These are phyloP conservation scores for Enoplosus armatus DNA, from an alignment of 2,797 vertebrate species.

Conservation along the genomic window DNA sequence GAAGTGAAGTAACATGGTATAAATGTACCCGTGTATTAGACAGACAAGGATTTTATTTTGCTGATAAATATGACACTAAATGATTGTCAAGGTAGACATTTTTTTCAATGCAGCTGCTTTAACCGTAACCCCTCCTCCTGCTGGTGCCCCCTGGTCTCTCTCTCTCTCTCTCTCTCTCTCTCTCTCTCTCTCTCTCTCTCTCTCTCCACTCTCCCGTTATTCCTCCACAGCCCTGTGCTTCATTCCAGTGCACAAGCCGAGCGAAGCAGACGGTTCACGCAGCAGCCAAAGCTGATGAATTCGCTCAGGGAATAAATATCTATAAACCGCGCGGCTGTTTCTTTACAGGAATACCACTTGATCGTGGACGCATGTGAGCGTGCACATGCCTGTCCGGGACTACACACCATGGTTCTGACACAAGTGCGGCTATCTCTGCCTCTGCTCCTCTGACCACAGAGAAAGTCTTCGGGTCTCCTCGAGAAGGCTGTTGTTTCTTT, in stretches of 20 bases:
- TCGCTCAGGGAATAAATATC: slow-evolving; percentile 83
- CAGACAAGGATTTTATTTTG: slow-evolving; percentile 18
- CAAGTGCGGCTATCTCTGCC: slow-evolving; percentile 53
- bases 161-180: slow-evolving; percentile 53
- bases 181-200: slow-evolving; percentile 55
- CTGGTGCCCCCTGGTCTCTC: slow-evolving; percentile 32
- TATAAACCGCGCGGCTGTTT: slow-evolving; percentile 56
- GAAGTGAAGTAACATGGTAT: not conserved
- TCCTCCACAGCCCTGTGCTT: slow-evolving; percentile 67
- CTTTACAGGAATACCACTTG: slow-evolving; percentile 69
- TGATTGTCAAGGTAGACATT: slow-evolving; percentile 63
- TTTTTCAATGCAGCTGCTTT: slow-evolving; percentile 75
- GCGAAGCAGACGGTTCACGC: slow-evolving; percentile 74
- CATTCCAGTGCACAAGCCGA: slow-evolving; percentile 84
- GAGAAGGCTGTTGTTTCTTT: slow-evolving; percentile 26
- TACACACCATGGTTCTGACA: slow-evolving; percentile 66
- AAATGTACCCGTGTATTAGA: not conserved
- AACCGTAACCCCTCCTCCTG: slow-evolving; percentile 79
- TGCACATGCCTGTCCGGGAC: slow-evolving; percentile 66
- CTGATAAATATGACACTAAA: slow-evolving; percentile 48
- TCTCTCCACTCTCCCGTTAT: slow-evolving; percentile 60
- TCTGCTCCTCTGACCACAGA: slow-evolving; percentile 59
- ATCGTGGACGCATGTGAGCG: slow-evolving; percentile 56
- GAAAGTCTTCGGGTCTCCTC: slow-evolving; percentile 65
- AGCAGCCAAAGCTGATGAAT: slow-evolving; percentile 65